Percentiles rank a stretch among this genome's conserved stretches.
phyloP scores from a whole-genome alignment of 2,888 invertebrate species.

The Amphiduros pacificus region DNA sequence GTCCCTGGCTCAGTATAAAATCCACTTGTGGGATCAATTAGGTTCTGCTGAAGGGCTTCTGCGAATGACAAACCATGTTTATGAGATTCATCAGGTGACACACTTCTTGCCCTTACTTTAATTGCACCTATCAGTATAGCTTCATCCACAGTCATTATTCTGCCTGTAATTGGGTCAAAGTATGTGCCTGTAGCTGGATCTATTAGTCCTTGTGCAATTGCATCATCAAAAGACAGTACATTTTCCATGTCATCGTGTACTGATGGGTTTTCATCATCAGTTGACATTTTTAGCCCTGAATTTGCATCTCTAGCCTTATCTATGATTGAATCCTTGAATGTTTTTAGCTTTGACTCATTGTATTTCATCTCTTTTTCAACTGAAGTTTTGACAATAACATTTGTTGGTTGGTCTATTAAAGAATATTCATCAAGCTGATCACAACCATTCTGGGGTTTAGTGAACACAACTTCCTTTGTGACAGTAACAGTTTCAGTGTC shows the following conservation, averaged over 20 bases:
- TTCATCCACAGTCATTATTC: conserved; percentile 38
- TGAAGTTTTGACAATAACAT: too few species aligned
- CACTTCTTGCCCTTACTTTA: conserved; percentile 1
- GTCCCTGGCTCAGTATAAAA: conserved; percentile 76
- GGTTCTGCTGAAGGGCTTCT: conserved; percentile 88
- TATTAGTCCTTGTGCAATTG: conserved; percentile 84
- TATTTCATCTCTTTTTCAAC: too few species aligned
- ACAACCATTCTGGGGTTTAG: too few species aligned
- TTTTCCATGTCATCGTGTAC: not conserved
- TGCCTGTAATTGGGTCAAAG: conserved; percentile 63
- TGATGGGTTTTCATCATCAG: too few species aligned
- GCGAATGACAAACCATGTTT: conserved; percentile 63
- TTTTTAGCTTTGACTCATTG: too few species aligned
- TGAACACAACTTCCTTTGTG: too few species aligned
- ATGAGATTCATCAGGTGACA: conserved; percentile 9
- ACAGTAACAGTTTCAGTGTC: too few species aligned
- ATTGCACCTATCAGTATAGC: conserved; percentile 13
- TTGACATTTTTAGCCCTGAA: too few species aligned
- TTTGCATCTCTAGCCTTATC: too few species aligned
- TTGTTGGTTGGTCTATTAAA: too few species aligned
- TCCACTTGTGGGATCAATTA: conserved; percentile 83
- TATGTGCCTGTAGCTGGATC: conserved; percentile 65
- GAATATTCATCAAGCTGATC: too few species aligned
- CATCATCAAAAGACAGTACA: conserved; percentile 72
- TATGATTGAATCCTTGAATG: too few species aligned